Conservation (phyloP, 2,797 vertebrate genomes). For the Molossus molossus region DNA sequence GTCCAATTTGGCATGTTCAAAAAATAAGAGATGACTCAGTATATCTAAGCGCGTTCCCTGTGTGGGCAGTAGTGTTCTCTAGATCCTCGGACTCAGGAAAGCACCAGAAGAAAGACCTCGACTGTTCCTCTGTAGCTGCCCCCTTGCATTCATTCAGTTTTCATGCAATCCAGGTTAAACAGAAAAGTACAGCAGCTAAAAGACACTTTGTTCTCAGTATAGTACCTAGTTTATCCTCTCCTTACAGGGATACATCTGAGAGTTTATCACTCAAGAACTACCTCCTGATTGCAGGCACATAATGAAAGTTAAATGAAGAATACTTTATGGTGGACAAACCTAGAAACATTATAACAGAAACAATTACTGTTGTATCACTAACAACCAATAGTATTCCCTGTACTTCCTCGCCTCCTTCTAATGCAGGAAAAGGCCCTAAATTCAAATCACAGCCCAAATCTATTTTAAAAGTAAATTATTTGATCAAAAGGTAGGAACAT, state of each 20-base stretch:
- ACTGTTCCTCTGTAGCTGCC: not conserved
- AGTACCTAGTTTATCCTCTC: not conserved
- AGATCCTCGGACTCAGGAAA: not conserved
- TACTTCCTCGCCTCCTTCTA: not conserved
- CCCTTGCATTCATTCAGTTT: not conserved
- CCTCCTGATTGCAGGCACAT: not conserved
- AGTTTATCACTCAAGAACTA: not conserved
- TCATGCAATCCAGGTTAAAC: not conserved
- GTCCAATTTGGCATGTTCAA: constrained; percentile 43
- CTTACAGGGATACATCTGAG: not conserved
- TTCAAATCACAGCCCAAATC: not conserved
- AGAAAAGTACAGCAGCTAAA: not conserved
- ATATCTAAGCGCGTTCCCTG: not conserved
- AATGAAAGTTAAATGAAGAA: constrained; percentile 13
- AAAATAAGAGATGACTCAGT: constrained; percentile 46
- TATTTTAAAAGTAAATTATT: constrained; percentile 37
- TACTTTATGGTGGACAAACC: not conserved
- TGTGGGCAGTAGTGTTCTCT: not conserved
- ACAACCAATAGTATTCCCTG: not conserved
- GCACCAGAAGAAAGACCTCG: not conserved
- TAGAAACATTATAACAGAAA: not conserved
- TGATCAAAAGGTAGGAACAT: not conserved
- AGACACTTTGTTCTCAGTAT: not conserved
- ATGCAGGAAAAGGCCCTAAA: not conserved
- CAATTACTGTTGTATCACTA: not conserved